phyloP scores from a whole-genome alignment of 2,888 invertebrate species.

The Druceiella hillmani region DNA sequence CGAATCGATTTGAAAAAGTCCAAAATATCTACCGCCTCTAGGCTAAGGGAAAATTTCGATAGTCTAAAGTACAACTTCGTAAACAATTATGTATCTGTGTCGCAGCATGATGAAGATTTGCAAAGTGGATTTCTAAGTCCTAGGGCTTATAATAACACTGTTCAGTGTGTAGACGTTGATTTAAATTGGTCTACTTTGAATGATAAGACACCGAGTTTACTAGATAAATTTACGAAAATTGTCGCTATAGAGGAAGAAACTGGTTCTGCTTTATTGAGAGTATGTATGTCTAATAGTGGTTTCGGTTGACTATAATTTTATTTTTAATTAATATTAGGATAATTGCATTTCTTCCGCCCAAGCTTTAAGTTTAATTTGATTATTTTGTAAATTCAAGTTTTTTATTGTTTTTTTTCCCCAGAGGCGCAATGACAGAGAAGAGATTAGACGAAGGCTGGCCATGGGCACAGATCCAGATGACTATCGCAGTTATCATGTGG shows the following conservation, averaged over 20 bases:
- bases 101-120: constrained; percentile 31
- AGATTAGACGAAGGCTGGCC: constrained; percentile 82
- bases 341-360: constrained; percentile 21
- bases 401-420: constrained; percentile 39
- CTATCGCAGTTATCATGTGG: constrained; percentile 54
- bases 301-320: neutral
- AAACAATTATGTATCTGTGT: constrained; percentile 31
- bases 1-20: no score
- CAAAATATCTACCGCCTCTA: constrained; percentile 14
- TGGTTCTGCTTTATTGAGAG: constrained; percentile 26
- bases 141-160: constrained; percentile 46
- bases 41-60: neutral
- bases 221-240: constrained; percentile 47
- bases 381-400: constrained; percentile 25
- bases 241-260: constrained; percentile 28
- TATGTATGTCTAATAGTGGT: neutral
- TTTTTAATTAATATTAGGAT: constrained; percentile 8
- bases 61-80: constrained; percentile 4
- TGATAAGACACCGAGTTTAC: constrained; percentile 43
- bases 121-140: constrained; percentile 49
- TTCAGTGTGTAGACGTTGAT: constrained; percentile 39
- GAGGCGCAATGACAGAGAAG: constrained; percentile 89
- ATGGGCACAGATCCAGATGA: constrained; percentile 79
- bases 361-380: constrained; percentile 16
- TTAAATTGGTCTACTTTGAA: constrained; percentile 53